Evolutionary conservation across 2,797 vertebrate species (phyloP).

Genomic region (Allobates femoralis): DNA sequence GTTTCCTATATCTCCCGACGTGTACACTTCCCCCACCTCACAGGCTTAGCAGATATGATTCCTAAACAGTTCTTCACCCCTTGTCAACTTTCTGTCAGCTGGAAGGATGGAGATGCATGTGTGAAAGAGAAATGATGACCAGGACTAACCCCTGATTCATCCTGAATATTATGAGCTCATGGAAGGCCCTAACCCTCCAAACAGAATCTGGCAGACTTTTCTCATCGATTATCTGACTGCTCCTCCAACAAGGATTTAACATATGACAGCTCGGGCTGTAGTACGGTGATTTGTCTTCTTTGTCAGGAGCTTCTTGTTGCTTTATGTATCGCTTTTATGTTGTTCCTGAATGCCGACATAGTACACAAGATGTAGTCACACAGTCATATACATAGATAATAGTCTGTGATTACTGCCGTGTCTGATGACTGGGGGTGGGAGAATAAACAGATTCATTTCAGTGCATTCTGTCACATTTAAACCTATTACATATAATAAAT

Average conservation of each 20-base stretch:
- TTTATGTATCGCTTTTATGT: background rate
- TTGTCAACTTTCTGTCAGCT: slow-evolving; percentile 41
- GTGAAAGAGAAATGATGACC: slow-evolving; percentile 43
- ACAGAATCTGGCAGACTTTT: slow-evolving; percentile 23
- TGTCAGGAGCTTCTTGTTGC: background rate
- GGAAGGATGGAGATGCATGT: background rate
- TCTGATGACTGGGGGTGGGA: background rate
- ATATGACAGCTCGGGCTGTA: background rate
- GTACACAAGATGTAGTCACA: background rate
- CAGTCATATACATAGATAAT: background rate
- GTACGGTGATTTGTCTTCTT: background rate
- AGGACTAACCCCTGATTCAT: slow-evolving; percentile 54
- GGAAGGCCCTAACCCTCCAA: slow-evolving; percentile 34
- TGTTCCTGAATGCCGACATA: background rate
- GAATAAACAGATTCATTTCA: background rate
- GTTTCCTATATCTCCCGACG: background rate
- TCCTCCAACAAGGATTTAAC: slow-evolving; percentile 23
- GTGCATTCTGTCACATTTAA: background rate
- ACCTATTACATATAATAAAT: background rate
- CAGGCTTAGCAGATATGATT: slow-evolving; percentile 3
- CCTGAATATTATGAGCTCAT: slow-evolving; percentile 49
- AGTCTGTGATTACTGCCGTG: background rate
- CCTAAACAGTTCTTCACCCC: slow-evolving; percentile 38
- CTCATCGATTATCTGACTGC: slow-evolving; percentile 43
- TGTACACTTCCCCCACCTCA: slow-evolving; percentile 13